Base-by-base conservation (phyloP, 1,140 invertebrate genomes). In the Ips nitidus region DNA sequence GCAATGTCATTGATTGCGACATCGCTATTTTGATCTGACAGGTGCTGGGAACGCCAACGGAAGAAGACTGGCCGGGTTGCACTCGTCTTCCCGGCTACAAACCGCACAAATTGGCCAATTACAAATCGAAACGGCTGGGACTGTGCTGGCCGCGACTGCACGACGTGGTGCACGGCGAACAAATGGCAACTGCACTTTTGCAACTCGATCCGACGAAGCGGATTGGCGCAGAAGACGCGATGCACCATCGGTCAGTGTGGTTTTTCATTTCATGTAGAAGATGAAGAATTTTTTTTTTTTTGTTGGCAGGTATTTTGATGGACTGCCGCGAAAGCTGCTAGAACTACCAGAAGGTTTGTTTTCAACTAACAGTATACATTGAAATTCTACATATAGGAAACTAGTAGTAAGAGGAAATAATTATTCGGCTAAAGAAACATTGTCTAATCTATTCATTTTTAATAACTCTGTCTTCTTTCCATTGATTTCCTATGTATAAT, bases 21-120 rank as follows among this genome's bases (percentile, higher is more conserved):
- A n/a, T n/a, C 3, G 57, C 42, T 3, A 61, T 43, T 61, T 50
- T n/a, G n/a, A n/a, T n/a, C n/a, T 38, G 50, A 2, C 76, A 91
- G 88, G 88, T 95, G 73, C 86, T 97, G 73, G 96, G 95, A 64
- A 97, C 94, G 55, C 95, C 96, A 38, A 92, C 90, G 3, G 93
- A 96, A 80, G 90, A 94, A 74, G 91, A 90, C 72, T 98, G 95
- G 95, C 85, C 88, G 67, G 94, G 94, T 60, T 93, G 97, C 41
- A 89, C 90, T 42, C 88, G 90, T 76, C 85, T 95, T 75, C 92
- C 92, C 22, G 92, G 94, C 72, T 95, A 95, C 79, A 91, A 91
- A 80, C 85, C 89, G 78, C 92, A 93, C 81, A 90, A 89, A 83
- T 85, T 93, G 81, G 86, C 87, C 71, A 86, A 88, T 75, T 94